These are phyloP conservation scores for Mesocentrotus franciscanus DNA, from an alignment of 53 echinoderm and acorn worm species.

Conservation along the genomic window DNA sequence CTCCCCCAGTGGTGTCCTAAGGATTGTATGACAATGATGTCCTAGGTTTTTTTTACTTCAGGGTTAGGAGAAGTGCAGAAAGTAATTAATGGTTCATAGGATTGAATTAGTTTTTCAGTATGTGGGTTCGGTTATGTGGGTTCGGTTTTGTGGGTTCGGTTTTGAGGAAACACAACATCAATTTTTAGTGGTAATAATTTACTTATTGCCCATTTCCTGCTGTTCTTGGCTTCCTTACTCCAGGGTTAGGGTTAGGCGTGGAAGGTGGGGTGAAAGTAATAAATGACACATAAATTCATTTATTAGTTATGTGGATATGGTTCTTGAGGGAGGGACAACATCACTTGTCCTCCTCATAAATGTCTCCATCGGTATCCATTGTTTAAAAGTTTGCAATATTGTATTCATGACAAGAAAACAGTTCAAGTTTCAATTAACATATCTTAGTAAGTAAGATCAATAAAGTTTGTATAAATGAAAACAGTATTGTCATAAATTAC, in stretches of 20 bases:
- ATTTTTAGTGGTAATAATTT: too few relatives aligned
- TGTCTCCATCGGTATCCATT: background rate
- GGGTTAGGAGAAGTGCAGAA: background rate
- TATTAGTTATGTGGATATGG: background rate
- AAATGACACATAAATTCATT: background rate
- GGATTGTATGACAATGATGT: background rate
- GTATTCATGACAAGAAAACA: background rate
- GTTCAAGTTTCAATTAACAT: background rate
- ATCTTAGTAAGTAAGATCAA: background rate
- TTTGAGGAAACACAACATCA: too few relatives aligned
- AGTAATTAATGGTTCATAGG: too few relatives aligned
- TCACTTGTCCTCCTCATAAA: background rate
- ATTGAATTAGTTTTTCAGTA: too few relatives aligned
- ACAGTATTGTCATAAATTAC: too few relatives aligned
- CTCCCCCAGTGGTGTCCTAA: background rate
- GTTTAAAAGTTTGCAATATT: background rate
- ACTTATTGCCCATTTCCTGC: too few relatives aligned
- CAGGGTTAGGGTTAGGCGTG: background rate
- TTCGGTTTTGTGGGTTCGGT: too few relatives aligned
- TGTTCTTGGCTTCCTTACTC: background rate
- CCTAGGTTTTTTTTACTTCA: background rate
- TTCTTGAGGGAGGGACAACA: background rate
- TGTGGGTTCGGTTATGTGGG: too few relatives aligned
- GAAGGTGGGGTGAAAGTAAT: background rate
- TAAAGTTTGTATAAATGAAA: too few relatives aligned